Evolutionary conservation across 2,888 invertebrate species (phyloP).

Genomic region (Alviniconcha strummeri): DNA sequence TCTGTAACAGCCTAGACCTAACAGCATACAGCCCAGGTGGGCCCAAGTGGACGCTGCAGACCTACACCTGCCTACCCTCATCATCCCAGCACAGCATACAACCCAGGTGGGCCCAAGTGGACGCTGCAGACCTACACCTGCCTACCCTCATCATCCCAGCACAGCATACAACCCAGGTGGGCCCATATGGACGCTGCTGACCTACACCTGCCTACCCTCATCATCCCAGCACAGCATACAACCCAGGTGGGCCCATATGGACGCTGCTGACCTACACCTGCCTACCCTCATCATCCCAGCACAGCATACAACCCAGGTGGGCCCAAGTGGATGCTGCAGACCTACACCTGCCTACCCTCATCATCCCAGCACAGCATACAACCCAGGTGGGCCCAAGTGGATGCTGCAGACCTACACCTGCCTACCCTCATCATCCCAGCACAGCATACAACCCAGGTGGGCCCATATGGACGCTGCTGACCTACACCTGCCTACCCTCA

Average conservation of each 20-base stretch:
- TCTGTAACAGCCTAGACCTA: no score
- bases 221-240: slow-evolving; percentile 70
- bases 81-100: slow-evolving; percentile 70
- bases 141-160: slow-evolving; percentile 74
- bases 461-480: background rate
- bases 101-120: no score
- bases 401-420: no score
- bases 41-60: no score
- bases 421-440: no score
- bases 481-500: slow-evolving; percentile 63
- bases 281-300: slow-evolving; percentile 62
- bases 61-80: slow-evolving; percentile 63
- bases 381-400: slow-evolving; percentile 76
- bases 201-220: slow-evolving; percentile 63
- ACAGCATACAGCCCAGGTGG: no score
- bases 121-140: background rate
- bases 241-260: no score
- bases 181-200: no score
- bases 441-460: no score
- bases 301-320: no score
- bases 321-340: slow-evolving; percentile 50
- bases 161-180: no score
- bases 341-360: slow-evolving; percentile 69
- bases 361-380: slow-evolving; percentile 76
- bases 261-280: background rate